Base-by-base conservation (phyloP, 2,113 vertebrate species). In the Gasterosteus aculeatus region DNA sequence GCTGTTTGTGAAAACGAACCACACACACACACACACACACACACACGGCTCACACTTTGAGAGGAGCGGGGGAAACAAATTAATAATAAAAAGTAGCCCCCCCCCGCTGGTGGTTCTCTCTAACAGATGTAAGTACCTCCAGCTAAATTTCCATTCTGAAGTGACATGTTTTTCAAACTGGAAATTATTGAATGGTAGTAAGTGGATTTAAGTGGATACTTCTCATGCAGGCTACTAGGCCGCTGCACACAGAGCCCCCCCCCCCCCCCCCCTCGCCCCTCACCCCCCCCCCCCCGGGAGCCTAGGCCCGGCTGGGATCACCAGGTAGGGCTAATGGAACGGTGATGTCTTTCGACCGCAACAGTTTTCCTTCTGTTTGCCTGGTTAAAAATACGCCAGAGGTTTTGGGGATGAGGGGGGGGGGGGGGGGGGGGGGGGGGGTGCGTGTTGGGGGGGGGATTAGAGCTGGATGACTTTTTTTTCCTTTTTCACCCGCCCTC, bases 291-390 rank as follows among this genome's bases (percentile, higher is more conserved):
- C 33, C 67, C 29, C 22, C 77, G 47, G 74, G 81, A 83, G 72
- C 7, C 10, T 42, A 56, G 69, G 69, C 72, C 71, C 71, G 42
- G 75, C 78, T 84, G 70, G 74, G 79, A 77, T 77, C 78, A 66
- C 66, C 80, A 81, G 78, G 77, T 81, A 63, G 41, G 62, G 63
- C 72, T 69, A 79, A 83, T 86, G 71, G 77, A 82, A 69, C 3
- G 67, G 76, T 69, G 85, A 85, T 88, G 88, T 87, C 85, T 84
- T 91, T 75, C 69, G 70, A 92, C 83, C 80, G 92, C 90, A 93
- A 94, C 93, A 93, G 91, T 94, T 93, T 90, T 82, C 67, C 80
- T 85, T 84, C 86, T 90, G 88, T 93, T 93, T 93, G 90, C 88
- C 88, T 89, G 92, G 82, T 92, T 92, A 90, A 92, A 81, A 91